Conservation (phyloP, 2,113 vertebrate species). For the Thinocorus orbignyianus region DNA sequence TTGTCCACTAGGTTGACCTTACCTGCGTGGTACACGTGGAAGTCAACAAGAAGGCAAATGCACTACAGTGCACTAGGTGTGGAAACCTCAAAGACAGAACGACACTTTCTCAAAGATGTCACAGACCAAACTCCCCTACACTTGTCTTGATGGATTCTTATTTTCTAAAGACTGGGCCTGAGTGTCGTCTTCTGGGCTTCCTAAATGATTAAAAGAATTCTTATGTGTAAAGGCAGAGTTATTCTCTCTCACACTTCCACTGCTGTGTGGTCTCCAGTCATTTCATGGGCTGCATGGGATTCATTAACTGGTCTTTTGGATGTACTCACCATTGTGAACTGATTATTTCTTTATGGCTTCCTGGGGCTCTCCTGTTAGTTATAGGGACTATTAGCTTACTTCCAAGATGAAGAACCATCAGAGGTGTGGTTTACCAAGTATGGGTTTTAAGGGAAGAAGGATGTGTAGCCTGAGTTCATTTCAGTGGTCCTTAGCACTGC, state of each 20-base stretch:
- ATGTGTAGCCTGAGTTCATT: background rate
- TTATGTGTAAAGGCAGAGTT: background rate
- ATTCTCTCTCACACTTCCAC: background rate
- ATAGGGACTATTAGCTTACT: background rate
- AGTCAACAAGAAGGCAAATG: background rate
- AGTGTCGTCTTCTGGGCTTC: background rate
- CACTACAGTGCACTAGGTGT: background rate
- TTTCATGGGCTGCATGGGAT: background rate
- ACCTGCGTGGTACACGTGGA: background rate
- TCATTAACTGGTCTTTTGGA: background rate
- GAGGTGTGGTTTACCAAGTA: background rate
- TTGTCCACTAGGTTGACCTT: background rate
- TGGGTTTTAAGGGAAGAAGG: background rate
- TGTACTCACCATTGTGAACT: background rate
- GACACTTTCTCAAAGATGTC: background rate
- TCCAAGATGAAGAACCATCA: background rate
- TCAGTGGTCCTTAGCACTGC: background rate
- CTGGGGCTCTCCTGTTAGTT: background rate
- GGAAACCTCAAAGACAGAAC: background rate
- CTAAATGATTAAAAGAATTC: background rate
- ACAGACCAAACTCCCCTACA: rapidly evolving
- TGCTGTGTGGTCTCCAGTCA: background rate
- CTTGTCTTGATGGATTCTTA: background rate
- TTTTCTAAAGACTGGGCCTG: background rate
- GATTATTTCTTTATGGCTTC: background rate